A percentile compares a stretch with the other conserved stretches of the same genome.
These are phyloP conservation scores for Jordanella pulchra DNA, from an alignment of 2,797 vertebrate species.

Conservation along the genomic window DNA sequence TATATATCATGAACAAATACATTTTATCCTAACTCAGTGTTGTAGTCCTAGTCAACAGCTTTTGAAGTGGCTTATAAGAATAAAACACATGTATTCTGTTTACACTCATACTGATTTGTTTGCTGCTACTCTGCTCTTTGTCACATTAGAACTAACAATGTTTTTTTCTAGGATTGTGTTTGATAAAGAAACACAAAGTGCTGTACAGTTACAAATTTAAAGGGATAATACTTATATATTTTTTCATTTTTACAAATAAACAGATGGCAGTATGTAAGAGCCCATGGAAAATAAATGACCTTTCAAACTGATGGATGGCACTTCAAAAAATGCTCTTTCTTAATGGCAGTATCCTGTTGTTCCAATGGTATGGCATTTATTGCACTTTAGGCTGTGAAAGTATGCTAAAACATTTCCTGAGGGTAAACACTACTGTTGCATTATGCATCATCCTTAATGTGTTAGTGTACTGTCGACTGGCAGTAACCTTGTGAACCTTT, in stretches of 20 bases:
- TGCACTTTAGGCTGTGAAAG: constrained; percentile 17
- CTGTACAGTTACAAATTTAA: no score
- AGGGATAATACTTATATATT: no score
- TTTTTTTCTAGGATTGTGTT: no score
- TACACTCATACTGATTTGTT: no score
- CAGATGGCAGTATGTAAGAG: constrained; percentile 1
- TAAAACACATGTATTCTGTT: neutral
- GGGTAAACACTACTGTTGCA: constrained; percentile 21
- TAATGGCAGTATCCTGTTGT: neutral
- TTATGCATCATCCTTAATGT: constrained; percentile 18
- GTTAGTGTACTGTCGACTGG: constrained; percentile 10
- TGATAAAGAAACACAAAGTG: no score
- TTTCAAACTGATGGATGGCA: neutral
- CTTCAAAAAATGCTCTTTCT: neutral
- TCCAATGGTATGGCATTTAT: constrained; percentile 10
- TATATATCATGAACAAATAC: no score
- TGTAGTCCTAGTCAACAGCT: neutral
- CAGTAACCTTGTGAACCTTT: constrained; percentile 5
- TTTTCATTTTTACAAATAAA: no score
- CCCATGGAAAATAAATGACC: neutral
- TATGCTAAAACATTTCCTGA: constrained; percentile 22
- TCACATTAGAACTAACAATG: no score
- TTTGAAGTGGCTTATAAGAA: neutral
- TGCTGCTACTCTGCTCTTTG: no score
- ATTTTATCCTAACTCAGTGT: neutral